A percentile compares a stretch with the other conserved stretches of the same genome.
Evolutionary conservation across 2,113 vertebrate genomes (phyloP).

Genomic region (Platysteira castanea): DNA sequence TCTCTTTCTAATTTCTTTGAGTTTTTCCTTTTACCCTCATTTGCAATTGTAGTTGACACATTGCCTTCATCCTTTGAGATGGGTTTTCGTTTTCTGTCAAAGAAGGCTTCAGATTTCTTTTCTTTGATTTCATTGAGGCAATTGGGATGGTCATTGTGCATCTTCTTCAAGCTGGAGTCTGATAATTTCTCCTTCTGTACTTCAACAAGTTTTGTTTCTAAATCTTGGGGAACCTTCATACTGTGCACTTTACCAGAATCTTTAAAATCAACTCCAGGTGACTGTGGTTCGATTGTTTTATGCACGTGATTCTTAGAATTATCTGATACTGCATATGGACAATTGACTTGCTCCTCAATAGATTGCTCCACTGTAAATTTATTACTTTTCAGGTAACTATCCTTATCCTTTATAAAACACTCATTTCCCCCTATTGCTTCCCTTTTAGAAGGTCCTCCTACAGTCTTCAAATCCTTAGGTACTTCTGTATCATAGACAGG

Average conservation of each 20-base stretch:
- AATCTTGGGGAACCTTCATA: neutral
- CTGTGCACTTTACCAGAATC: neutral
- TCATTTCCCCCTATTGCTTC: slow-evolving; percentile 6
- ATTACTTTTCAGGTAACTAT: neutral
- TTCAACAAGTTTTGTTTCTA: slow-evolving; percentile 26
- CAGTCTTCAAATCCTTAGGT: slow-evolving; percentile 19
- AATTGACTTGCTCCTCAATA: neutral
- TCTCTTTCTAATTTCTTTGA: slow-evolving; percentile 30
- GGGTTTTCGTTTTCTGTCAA: slow-evolving; percentile 30
- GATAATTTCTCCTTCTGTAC: neutral
- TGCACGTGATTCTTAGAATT: neutral
- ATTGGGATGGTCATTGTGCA: neutral
- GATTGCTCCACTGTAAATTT: neutral
- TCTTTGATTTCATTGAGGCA: neutral
- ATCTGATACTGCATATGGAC: neutral
- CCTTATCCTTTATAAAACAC: slow-evolving; percentile 11
- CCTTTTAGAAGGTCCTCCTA: neutral
- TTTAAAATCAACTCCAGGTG: neutral
- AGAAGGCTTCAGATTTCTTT: slow-evolving; percentile 48
- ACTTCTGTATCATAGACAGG: neutral
- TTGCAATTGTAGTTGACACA: neutral
- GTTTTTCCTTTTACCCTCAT: neutral
- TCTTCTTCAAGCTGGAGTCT: neutral
- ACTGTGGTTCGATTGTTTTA: slow-evolving; percentile 10
- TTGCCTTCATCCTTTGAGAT: slow-evolving; percentile 45